These are phyloP conservation scores for Pterophyllum scalare DNA, from an alignment of 2,113 vertebrate species.

Conservation along the genomic window DNA sequence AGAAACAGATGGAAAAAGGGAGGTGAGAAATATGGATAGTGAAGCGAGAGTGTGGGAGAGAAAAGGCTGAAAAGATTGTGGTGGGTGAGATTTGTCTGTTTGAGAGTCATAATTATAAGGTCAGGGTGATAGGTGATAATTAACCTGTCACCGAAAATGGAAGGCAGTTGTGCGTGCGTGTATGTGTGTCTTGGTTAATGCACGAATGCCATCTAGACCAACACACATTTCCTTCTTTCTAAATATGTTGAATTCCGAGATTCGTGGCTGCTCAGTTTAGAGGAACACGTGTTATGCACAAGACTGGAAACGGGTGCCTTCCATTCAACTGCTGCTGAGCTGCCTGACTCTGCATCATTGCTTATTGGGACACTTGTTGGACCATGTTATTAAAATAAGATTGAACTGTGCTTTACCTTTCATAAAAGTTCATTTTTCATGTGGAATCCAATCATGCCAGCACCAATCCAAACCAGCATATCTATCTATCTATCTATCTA, in stretches of 20 bases:
- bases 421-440: too few relatives aligned
- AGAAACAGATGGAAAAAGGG: constrained; percentile 15
- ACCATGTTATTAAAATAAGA: not conserved
- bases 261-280: not conserved
- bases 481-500: too few relatives aligned
- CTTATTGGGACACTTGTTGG: not conserved
- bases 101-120: constrained; percentile 71
- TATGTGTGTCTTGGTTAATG: not conserved
- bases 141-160: constrained; percentile 54
- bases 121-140: constrained; percentile 74
- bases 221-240: not conserved
- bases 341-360: too few relatives aligned
- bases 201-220: not conserved
- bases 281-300: not conserved
- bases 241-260: not conserved
- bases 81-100: constrained; percentile 50
- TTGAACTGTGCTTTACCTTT: not conserved
- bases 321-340: not conserved
- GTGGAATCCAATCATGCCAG: too few relatives aligned
- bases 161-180: not conserved
- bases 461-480: too few relatives aligned
- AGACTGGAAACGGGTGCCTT: not conserved
- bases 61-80: not conserved
- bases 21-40: not conserved
- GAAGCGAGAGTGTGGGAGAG: constrained; percentile 30